Evolutionary conservation across 2,113 vertebrate genomes (phyloP).

Genomic region (Rhegmatorhina hoffmannsi): DNA sequence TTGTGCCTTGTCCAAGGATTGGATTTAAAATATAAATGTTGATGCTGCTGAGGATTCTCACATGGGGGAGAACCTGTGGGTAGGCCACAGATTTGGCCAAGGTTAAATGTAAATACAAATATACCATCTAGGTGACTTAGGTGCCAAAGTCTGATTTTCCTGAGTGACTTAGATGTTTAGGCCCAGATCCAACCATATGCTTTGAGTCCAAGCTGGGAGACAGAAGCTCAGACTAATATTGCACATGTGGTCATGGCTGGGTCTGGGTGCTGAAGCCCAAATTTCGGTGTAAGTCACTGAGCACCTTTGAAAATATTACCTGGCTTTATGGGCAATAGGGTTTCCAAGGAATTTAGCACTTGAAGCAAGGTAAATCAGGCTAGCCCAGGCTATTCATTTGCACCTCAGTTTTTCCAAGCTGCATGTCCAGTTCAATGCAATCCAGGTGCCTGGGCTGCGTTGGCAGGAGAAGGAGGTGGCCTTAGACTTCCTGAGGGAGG

Average conservation of each 20-base stretch:
- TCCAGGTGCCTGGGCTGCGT: not conserved
- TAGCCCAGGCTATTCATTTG: not conserved
- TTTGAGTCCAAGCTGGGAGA: not conserved
- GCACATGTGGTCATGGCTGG: not conserved
- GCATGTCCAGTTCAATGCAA: not conserved
- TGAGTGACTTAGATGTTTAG: not conserved
- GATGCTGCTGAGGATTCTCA: slow-evolving; percentile 17
- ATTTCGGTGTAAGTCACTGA: not conserved
- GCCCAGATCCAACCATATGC: not conserved
- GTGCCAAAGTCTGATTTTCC: not conserved
- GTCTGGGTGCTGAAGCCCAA: not conserved
- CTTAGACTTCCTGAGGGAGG: accelerated
- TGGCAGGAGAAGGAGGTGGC: not conserved
- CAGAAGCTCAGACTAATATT: not conserved
- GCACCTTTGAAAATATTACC: not conserved
- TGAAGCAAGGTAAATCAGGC: not conserved
- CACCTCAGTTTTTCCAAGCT: not conserved
- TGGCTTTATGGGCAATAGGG: not conserved
- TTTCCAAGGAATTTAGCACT: not conserved
- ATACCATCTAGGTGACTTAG: not conserved
- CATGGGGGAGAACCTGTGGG: not conserved
- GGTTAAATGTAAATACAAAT: not conserved
- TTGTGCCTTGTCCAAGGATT: not conserved
- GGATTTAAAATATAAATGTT: slow-evolving; percentile 21
- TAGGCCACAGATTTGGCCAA: not conserved